Conservation (phyloP, 2,113 vertebrate species). For the Vimba vimba region DNA sequence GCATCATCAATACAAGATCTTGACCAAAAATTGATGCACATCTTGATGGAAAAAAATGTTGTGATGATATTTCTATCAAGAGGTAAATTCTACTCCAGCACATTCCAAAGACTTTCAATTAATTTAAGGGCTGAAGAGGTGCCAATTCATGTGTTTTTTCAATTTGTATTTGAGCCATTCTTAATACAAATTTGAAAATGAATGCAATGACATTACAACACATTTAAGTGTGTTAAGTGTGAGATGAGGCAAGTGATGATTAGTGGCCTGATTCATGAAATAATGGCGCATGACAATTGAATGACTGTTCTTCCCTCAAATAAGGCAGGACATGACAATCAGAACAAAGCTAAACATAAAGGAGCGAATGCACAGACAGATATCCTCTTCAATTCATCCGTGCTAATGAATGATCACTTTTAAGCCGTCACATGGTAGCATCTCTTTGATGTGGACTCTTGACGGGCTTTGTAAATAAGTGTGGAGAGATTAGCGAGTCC, state of each 20-base stretch:
- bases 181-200: not conserved
- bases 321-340: slow-evolving; percentile 7
- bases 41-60: no score
- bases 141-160: no score
- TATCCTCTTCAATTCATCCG: not conserved
- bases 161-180: not conserved
- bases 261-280: slow-evolving; percentile 7
- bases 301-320: not conserved
- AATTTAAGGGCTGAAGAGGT: no score
- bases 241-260: slow-evolving; percentile 1
- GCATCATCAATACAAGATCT: no score
- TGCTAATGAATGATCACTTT: slow-evolving; percentile 18
- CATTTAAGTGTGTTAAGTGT: not conserved
- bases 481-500: slow-evolving; percentile 35
- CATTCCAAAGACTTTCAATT: no score
- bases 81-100: no score
- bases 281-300: not conserved
- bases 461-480: slow-evolving; percentile 36
- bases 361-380: not conserved
- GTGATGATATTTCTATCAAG: no score
- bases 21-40: no score
- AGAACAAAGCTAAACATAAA: slow-evolving; percentile 10
- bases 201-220: not conserved
- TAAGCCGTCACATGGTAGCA: not conserved
- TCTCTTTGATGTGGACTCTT: slow-evolving; percentile 39